These are phyloP conservation scores for Rhagologus leucostigma DNA, from an alignment of 2,113 vertebrate genomes.

Conservation along the genomic window DNA sequence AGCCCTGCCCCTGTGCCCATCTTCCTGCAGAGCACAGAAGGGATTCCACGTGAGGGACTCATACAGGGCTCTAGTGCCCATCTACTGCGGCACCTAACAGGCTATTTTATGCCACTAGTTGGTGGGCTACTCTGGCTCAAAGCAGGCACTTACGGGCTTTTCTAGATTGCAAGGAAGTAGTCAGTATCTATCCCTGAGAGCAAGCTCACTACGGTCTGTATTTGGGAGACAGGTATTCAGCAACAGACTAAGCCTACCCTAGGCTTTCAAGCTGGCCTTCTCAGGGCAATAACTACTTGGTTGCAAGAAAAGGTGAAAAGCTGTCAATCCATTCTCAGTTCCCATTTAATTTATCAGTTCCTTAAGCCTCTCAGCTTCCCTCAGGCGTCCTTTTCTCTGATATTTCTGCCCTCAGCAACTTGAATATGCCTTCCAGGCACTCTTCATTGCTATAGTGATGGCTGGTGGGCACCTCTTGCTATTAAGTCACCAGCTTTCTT, in stretches of 20 bases:
- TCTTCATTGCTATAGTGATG: neutral
- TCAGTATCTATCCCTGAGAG: neutral
- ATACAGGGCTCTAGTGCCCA: neutral
- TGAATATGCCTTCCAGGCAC: neutral
- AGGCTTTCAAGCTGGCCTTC: neutral
- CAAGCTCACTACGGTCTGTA: neutral
- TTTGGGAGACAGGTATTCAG: neutral
- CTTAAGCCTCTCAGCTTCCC: neutral
- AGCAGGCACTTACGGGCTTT: neutral
- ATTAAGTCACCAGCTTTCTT: neutral
- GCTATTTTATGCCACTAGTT: neutral
- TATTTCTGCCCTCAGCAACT: slow-evolving; percentile 3
- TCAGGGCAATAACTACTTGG: neutral
- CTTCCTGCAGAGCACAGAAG: neutral
- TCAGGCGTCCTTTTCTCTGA: neutral
- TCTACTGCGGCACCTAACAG: neutral
- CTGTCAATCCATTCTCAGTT: neutral
- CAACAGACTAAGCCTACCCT: neutral
- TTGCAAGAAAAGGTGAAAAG: neutral
- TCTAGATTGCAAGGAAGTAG: neutral
- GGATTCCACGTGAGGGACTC: neutral
- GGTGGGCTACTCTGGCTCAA: neutral
- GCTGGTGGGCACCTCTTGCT: neutral
- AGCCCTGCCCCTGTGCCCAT: neutral
- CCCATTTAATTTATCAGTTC: neutral